These are phyloP conservation scores for Aphyosemion australe DNA, from an alignment of 2,113 vertebrate genomes.

Conservation along the genomic window DNA sequence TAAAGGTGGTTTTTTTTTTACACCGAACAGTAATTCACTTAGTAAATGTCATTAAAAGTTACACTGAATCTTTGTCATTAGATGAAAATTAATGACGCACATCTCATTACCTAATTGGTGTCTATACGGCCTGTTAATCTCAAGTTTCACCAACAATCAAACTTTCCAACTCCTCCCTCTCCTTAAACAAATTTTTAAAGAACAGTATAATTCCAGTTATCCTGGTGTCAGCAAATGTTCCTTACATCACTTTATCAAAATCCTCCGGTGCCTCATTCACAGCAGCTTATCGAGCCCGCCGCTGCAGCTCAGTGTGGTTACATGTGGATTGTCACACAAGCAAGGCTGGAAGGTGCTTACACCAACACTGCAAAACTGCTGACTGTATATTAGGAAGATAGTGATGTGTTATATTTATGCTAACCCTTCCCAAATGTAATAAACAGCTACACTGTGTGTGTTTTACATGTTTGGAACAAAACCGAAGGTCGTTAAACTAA, in stretches of 20 bases:
- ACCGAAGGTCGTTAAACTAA: neutral
- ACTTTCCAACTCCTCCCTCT: neutral
- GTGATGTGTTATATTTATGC: slow-evolving; percentile 12
- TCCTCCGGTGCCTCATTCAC: neutral
- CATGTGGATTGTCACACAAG: neutral
- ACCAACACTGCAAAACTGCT: neutral
- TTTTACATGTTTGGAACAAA: slow-evolving; percentile 1
- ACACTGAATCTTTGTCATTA: neutral
- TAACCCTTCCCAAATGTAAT: neutral
- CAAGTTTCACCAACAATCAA: slow-evolving; percentile 1
- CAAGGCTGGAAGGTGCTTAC: neutral
- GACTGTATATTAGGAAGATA: slow-evolving; percentile 8
- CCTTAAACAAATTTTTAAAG: neutral
- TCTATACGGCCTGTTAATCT: neutral
- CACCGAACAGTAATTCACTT: neutral
- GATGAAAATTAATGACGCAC: neutral
- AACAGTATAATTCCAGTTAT: neutral
- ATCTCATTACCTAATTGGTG: slow-evolving; percentile 1
- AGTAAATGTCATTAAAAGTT: neutral
- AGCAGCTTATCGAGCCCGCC: neutral
- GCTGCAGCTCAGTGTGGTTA: neutral
- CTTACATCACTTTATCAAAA: slow-evolving; percentile 4
- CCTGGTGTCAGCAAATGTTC: neutral
- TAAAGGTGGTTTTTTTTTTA: neutral
- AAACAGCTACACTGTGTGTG: slow-evolving; percentile 5